Evolutionary conservation across 2,797 vertebrate genomes (phyloP), one percentile per base, ranked within the genome.

Genomic region (Philypnodon macrostomus): DNA sequence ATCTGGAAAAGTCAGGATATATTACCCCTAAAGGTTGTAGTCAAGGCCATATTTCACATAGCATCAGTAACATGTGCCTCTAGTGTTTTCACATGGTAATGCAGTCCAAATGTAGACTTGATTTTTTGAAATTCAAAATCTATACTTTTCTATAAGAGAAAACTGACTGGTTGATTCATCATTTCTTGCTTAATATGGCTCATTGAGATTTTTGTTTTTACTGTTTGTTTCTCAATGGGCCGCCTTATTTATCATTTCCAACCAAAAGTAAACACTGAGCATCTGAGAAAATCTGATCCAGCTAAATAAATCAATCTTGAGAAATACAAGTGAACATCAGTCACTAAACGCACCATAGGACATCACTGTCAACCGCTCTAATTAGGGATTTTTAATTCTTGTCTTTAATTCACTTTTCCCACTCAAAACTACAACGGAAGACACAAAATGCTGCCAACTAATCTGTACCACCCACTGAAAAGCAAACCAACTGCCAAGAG

Each of bases 381-480:
- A 82, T 78, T 71, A 72, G 52, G 27, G 54, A 66, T 66, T 75
- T 80, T 71, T 64, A 74, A 83, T 83, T 73, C 67, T 39, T 45
- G 33, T 54, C 67, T 73, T 67, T 64, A 64, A 73, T 77, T 73
- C 53, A 73, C 45, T 67, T 77, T 67, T 57, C 38, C 63, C 45
- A 67, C 52, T 78, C 49, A 70, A 67, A 70, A 63, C 45, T 41
- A 58, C 44, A 41, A 64, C 55, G 8, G 38, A 73, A 63, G 54
- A 70, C 39, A 57, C 39, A 23, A 35, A 68, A 67, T 41, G 12
- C 38, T 73, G 75, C 76, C 74, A 74, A 75, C 50, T 62, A 74
- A 63, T 73, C 75, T 47, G 63, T 67, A 36, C 66, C 70, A 77
- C 57, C 67, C 73, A 65, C 64, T 37, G 58, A 66, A 72, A 75